Evolutionary conservation across 2,888 invertebrate species (phyloP), one percentile per base, ranked within the genome.

Genomic region (Scelioninae gen. 2): DNA sequence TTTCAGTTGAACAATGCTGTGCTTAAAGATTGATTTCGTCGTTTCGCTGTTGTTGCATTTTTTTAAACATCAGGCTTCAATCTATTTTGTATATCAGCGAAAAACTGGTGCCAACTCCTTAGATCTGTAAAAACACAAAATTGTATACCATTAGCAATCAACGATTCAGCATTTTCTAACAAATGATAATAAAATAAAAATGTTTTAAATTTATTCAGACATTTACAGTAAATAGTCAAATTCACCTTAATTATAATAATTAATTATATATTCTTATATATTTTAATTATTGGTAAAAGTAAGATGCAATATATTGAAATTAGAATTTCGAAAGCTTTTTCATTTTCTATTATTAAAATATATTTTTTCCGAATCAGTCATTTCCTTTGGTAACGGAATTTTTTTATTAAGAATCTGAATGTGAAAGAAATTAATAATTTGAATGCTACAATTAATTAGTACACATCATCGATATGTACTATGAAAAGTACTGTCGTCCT

Each of bases 11-110:
- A 39, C 55, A 52, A 31, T 55, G 69, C 69, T 13, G 33, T 31
- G 46, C 46, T 61, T 53, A 10, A 48, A 35, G 61, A 55, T 60
- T 68, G 58, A 58, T 60, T 60, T 31, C 13, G 25, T 48, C 55
- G 53, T 63, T 60, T 11, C 31, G 63, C 69, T 48, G 61, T 22
- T 28, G 33, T 37, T 55, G 69, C 69, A 70, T 41, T 63, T 70
- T 55, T 16, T 7, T 41, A 37, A 48, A 48, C 19, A 13, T 53
- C 61, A 46, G 43, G 55, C 61, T 68, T 52, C 16, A 52, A 28
- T 37, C n/a, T 50, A 52, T 25, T 60, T 48, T n/a, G 22, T 58
- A 19, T 57, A 6, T 18, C 46, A 25, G 39, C 35, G 28, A 31
- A 37, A 43, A 10, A 31, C 43, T 55, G 15, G 35, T 60, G 58